phyloP scores from a whole-genome alignment of 2,797 vertebrate genomes.

The Oophaga sylvatica region DNA sequence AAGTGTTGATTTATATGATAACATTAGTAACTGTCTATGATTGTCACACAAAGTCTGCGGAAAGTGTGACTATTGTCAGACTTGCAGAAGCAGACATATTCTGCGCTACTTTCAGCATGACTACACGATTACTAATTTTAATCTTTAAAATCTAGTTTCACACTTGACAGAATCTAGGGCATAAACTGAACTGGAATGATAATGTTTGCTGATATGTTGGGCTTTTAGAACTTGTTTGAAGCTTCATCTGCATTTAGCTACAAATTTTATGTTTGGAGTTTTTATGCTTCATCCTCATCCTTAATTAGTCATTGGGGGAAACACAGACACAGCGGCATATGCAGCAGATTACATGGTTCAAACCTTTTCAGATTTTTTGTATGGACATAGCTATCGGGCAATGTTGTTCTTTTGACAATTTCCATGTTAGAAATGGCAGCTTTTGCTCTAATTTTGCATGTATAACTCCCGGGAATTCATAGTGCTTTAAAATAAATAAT shows the following conservation, averaged over 20 bases:
- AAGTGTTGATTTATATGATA: too few relatives aligned
- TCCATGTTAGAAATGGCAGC: background rate
- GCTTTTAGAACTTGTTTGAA: background rate
- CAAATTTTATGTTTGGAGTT: background rate
- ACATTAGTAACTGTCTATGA: background rate
- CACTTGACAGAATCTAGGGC: background rate
- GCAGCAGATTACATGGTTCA: background rate
- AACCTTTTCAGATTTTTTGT: background rate
- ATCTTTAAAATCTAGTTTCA: slow-evolving; percentile 12
- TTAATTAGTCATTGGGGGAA: background rate
- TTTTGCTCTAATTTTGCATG: background rate
- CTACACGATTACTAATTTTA: background rate
- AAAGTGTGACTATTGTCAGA: background rate
- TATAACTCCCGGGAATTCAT: too few relatives aligned
- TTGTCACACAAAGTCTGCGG: background rate
- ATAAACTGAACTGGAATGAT: background rate
- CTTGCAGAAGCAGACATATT: background rate
- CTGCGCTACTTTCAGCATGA: background rate
- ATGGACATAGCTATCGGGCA: background rate
- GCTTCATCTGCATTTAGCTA: background rate
- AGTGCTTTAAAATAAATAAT: too few relatives aligned
- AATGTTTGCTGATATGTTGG: background rate
- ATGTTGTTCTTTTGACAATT: background rate
- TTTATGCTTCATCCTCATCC: background rate
- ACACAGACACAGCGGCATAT: background rate